phyloP scores from a whole-genome alignment of 1,140 invertebrate genomes.

The Chymomyza costata region DNA sequence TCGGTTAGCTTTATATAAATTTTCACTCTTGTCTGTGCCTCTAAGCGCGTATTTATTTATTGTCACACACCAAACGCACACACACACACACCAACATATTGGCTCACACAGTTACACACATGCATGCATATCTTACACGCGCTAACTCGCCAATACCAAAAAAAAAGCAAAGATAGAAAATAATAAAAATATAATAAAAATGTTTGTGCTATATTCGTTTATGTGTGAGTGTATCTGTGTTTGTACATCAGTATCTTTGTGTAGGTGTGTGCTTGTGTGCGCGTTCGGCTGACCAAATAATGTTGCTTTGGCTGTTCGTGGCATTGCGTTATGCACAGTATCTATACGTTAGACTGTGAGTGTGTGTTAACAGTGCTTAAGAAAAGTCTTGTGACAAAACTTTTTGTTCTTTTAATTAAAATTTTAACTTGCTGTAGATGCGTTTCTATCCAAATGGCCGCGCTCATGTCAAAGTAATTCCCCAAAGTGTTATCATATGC shows the following conservation, averaged over 20 bases:
- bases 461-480: too few relatives aligned
- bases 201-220: slow-evolving; percentile 45
- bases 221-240: slow-evolving; percentile 11
- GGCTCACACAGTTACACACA: too few relatives aligned
- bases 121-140: too few relatives aligned
- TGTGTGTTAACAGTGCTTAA: slow-evolving; percentile 17
- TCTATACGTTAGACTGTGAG: slow-evolving; percentile 13
- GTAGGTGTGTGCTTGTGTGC: background rate
- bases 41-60: slow-evolving; percentile 65
- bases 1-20: slow-evolving; percentile 66
- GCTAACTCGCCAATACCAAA: slow-evolving; percentile 62
- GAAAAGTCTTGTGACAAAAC: too few relatives aligned
- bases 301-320: too few relatives aligned
- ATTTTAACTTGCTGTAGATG: too few relatives aligned
- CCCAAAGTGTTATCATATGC: too few relatives aligned
- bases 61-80: slow-evolving; percentile 13
- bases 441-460: too few relatives aligned
- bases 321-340: too few relatives aligned
- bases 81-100: too few relatives aligned
- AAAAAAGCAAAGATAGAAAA: slow-evolving; percentile 45
- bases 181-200: slow-evolving; percentile 67
- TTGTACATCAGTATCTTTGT: slow-evolving; percentile 6
- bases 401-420: too few relatives aligned
- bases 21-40: slow-evolving; percentile 38
- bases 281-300: too few relatives aligned